Base-by-base conservation (phyloP, 1,140 invertebrate genomes). In the Pygmarrhopalites habei region DNA sequence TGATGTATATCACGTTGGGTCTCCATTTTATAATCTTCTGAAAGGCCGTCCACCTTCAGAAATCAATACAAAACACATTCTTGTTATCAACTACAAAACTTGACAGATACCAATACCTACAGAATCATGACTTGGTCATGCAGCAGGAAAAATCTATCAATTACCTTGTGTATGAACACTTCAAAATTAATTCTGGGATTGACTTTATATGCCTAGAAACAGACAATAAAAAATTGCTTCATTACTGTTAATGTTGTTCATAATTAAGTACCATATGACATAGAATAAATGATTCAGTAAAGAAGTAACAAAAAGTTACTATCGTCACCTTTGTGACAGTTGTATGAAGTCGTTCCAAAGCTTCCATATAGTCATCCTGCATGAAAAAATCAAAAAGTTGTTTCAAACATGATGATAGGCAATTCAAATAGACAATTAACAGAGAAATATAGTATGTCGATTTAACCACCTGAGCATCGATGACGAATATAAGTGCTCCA, bases 1-100 rank as follows among this genome's bases (percentile, higher is more conserved):
- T 98, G 94, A 77, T 98, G 93, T 73, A 99, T 98, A 75, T 99
- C 95, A 69, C 95, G 82, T 76, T 98, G 95, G 39, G 92, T 92
- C 81, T 98, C 95, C 82, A 98, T 98, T 82, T 98, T 98, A 69
- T 91, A 92, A 79, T 98, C 95, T 79, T 98, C 95, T 44, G 90
- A 92, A n/a, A 99, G 81, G 12, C 95, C 94, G 80, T 98, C 95
- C 3, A 98, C 82, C 77, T 84, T 82, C 62, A 84, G 82, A 71
- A 82, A 83, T 53, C 19, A 30, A 49, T n/a, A n/a, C n/a, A n/a
- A n/a, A n/a, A n/a, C n/a, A n/a, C n/a, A n/a, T n/a, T n/a, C n/a
- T n/a, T n/a, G n/a, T n/a, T n/a, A n/a, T n/a, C n/a, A n/a, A n/a
- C n/a, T n/a, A n/a, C n/a, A n/a, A n/a, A n/a, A n/a, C n/a, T n/a